Percentiles rank a stretch among this genome's conserved stretches.
These are phyloP conservation scores for Harlomillsia oculata DNA, from an alignment of 1,140 invertebrate genomes.

Conservation along the genomic window DNA sequence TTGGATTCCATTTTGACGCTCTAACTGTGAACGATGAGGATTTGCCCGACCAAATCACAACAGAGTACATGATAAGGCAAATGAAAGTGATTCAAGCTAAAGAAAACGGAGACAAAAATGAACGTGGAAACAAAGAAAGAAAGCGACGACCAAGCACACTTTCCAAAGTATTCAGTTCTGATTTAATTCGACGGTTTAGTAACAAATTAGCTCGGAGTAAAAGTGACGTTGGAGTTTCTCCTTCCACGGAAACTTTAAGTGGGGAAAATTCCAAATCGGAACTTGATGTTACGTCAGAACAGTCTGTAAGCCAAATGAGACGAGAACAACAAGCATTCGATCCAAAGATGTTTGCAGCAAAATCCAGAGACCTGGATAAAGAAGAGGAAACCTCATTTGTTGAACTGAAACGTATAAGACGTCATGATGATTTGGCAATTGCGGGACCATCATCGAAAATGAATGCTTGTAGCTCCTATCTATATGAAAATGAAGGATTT, in stretches of 20 bases:
- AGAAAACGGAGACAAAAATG: background rate
- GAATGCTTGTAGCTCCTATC: background rate
- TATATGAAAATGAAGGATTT: background rate
- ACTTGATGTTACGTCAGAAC: constrained; percentile 28
- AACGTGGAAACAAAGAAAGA: background rate
- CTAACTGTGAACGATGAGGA: constrained; percentile 16
- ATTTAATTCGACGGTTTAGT: constrained; percentile 1
- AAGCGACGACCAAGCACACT: constrained; percentile 13
- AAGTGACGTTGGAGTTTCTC: constrained; percentile 7
- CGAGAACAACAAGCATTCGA: constrained; percentile 12
- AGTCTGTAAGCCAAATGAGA: constrained; percentile 19
- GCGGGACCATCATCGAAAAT: background rate
- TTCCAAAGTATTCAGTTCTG: constrained; percentile 22
- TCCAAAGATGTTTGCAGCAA: background rate
- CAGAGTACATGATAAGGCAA: no score
- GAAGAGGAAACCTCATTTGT: constrained; percentile 6
- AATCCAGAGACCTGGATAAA: no score
- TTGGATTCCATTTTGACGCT: constrained; percentile 24
- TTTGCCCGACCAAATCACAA: no score
- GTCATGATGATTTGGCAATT: background rate
- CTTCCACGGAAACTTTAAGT: background rate
- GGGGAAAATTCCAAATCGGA: constrained; percentile 15
- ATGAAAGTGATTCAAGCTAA: background rate
- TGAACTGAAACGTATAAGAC: background rate
- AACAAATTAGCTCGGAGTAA: constrained; percentile 14